Base-by-base conservation (phyloP, 1,140 invertebrate genomes). In the Macrobrachium rosenbergii region DNA sequence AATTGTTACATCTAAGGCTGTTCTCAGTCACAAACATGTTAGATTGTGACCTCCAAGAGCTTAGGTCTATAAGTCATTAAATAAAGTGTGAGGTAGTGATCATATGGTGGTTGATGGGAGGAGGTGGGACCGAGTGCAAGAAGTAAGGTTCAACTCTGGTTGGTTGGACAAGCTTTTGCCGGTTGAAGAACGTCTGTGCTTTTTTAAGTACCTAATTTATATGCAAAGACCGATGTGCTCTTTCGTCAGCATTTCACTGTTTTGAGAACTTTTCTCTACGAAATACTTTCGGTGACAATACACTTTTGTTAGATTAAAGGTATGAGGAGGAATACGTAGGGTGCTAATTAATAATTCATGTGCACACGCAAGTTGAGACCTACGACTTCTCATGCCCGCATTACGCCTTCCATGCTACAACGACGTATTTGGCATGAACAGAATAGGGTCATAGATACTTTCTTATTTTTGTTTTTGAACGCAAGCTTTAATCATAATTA, bases 321-420 rank as follows among this genome's bases (percentile, higher is more conserved):
- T 62, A 62, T 78, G 67, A 60, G 37, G 10, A 52, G 28, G 52
- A 76, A 82, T 69, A 87, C 63, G 64, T 73, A 76, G 72, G 58
- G 67, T 75, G 78, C 67, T 87, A 75, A 72, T 87, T 87, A 81
- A 87, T 87, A 81, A 87, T 87, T 87, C 85, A 87, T 87, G 85
- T 73, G 84, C 77, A 86, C 77, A 87, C 78, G 78, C 85, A 87
- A 87, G 84, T 87, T 62, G 85, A 82, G 78, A 81, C 85, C 83
- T 81, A 87, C 67, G 64, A 72, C 84, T 86, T 62, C 78, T 86
- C 85, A 87, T 82, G 85, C 85, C 85, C 85, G 79, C 85, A 80
- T 83, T 80, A 80, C 77, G 52, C 77, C 21, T 72, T 87, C 85
- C 77, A 28, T 81, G 69, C 79, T 21, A 87, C 77, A 87, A 82